phyloP scores from a whole-genome alignment of 1,140 invertebrate species.

The Yoshiicerus persimilis region DNA sequence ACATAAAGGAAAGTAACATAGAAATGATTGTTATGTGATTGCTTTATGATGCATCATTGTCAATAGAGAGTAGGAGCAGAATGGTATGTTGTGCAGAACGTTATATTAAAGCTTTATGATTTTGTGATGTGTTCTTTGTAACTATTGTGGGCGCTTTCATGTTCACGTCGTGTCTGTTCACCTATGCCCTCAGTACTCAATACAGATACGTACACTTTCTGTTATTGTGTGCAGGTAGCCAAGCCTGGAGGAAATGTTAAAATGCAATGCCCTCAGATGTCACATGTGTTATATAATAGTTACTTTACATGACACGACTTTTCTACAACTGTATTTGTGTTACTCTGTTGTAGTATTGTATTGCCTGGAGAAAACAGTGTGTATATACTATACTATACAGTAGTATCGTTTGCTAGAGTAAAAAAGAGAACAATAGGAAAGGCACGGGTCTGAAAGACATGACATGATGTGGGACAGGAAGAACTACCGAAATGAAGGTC shows the following conservation, averaged over 20 bases:
- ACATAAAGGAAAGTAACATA: not conserved
- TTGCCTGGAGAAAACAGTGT: not conserved
- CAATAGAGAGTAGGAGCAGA: not conserved
- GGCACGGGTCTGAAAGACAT: not conserved
- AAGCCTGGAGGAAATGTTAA: no score
- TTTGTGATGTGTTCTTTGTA: not conserved
- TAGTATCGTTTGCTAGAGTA: not conserved
- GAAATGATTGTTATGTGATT: slow-evolving; percentile 36
- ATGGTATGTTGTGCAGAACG: not conserved
- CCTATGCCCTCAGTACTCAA: not conserved
- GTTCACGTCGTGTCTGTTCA: not conserved
- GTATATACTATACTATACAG: not conserved
- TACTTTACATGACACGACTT: not conserved
- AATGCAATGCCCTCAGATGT: not conserved
- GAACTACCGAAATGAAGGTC: not conserved
- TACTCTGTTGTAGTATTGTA: no score
- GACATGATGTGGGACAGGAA: not conserved
- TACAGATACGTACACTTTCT: not conserved
- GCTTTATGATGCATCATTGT: slow-evolving; percentile 41
- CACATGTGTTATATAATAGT: not conserved
- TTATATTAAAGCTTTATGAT: not conserved
- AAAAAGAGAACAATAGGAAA: not conserved
- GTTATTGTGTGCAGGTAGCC: not conserved
- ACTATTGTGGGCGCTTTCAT: slow-evolving; percentile 30
- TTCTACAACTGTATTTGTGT: no score